Evolutionary conservation across 2,888 invertebrate genomes (phyloP), one percentile per base, ranked within the genome.

Genomic region (Oasisia sp.): DNA sequence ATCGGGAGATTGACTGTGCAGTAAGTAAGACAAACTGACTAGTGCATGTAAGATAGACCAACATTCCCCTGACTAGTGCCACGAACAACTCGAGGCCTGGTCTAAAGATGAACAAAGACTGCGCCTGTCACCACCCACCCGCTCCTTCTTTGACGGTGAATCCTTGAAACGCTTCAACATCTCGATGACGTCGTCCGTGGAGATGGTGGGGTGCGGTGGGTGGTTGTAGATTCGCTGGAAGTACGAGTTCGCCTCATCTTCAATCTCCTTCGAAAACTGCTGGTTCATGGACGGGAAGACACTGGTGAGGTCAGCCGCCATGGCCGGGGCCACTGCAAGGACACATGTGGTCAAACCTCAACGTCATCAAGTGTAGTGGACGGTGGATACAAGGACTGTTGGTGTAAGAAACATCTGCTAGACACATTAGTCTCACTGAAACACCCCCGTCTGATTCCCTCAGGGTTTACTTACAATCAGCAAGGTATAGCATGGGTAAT

Each of bases 231-330:
- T 99, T 94, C 99, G 97, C 96, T 99, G 99, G 96, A 99, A 99
- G 96, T 99, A 99, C 92, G 98, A 98, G 96, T 99, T 99, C 0
- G 99, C 99, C 97, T 99, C 99, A 96, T 99, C 99, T 96, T 99
- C 99, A 90, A 99, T 98, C 95, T 99, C 99, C 96, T 99, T 99
- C 0, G 98, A 98, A 11, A 99, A 98, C 92, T 95, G 95, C 92
- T 96, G 97, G 94, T 98, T 97, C 56, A 92, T 92, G 50, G 93
- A 50, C 32, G 93, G 92, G 91, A 93, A 92, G 38, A 93, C 92
- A 56, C 90, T 93, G 45, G 92, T 90, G 32, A 92, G 50, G 32
- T 93, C 93, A 90, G 89, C 91, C n/a, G 92, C 58, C 89, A 89
- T 91, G 32, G 91, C 50, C 19, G 45, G 91, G 91, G 91, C 90